Conservation (phyloP, 2,888 invertebrate species). For the Gastrophysa polygoni region DNA sequence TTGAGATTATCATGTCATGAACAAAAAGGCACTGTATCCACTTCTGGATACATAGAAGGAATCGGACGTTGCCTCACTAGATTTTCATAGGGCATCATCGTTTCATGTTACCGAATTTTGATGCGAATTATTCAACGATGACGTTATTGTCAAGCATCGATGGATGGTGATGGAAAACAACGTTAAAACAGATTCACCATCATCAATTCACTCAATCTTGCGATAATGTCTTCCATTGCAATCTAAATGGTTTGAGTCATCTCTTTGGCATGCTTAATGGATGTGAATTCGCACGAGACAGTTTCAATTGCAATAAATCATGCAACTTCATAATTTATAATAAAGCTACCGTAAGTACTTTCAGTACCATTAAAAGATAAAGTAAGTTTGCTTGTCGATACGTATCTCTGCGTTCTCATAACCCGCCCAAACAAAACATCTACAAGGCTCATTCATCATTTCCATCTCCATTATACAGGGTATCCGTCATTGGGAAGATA, state of each 20-base stretch:
- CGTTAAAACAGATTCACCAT: neutral
- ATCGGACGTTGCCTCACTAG: no score
- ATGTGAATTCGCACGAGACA: constrained; percentile 13
- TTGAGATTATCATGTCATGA: no score
- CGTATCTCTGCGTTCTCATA: constrained; percentile 27
- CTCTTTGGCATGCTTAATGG: constrained; percentile 14
- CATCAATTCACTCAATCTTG: neutral
- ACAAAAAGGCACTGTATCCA: no score
- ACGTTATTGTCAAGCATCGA: no score
- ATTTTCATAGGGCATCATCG: no score
- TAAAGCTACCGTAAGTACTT: constrained; percentile 17
- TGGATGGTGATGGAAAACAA: neutral
- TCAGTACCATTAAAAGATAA: constrained; percentile 31
- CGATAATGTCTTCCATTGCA: neutral
- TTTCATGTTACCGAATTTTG: no score
- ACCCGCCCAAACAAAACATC: constrained; percentile 31
- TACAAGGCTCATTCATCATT: constrained; percentile 41
- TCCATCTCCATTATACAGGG: neutral
- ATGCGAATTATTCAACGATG: no score
- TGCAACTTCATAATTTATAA: constrained; percentile 20
- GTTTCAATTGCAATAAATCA: constrained; percentile 21
- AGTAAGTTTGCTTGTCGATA: constrained; percentile 29
- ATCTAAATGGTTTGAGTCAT: constrained; percentile 16
- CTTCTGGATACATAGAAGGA: no score
- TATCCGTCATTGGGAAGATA: no score